Evolutionary conservation across 2,113 vertebrate species (phyloP).

Genomic region (human): GRCh38 chr17:47497001-47497500

Average conservation of each 20-base stretch:
- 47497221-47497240: neutral
- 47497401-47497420: neutral
- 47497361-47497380: neutral
- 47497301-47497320: neutral
- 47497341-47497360: conserved; percentile 6
- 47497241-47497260: conserved; percentile 7
- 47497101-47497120: no score
- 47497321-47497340: neutral
- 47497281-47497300: conserved; percentile 20
- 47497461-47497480: conserved; percentile 4
- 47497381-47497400: neutral
- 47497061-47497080: no score
- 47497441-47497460: neutral
- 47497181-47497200: neutral
- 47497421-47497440: neutral
- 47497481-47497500: neutral
- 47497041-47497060: no score
- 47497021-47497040: no score
- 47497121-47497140: no score
- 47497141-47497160: neutral
- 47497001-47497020: no score
- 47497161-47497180: neutral
- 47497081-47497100: no score
- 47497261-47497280: neutral
- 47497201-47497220: neutral